Percentiles rank a stretch among this genome's conserved stretches.
Conservation (phyloP, 2,888 invertebrate species). For the Galerucella nymphaeae region DNA sequence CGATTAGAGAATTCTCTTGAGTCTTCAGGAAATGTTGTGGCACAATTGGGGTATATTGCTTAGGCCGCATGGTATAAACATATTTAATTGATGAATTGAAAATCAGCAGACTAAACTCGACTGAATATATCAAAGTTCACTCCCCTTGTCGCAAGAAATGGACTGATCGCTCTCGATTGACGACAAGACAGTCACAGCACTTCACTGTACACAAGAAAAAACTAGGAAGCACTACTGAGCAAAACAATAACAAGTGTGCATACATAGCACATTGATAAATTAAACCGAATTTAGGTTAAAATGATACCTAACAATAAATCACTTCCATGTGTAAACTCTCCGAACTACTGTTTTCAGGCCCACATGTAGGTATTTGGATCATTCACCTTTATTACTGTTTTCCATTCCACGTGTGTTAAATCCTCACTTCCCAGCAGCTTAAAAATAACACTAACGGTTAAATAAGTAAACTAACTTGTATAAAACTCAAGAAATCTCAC, state of each 20-base stretch:
- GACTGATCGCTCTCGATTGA: conserved; percentile 65
- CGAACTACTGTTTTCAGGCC: conserved; percentile 35
- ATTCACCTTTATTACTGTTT: conserved; percentile 45
- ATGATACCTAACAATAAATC: conserved; percentile 25
- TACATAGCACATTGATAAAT: conserved; percentile 64
- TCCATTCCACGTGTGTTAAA: conserved; percentile 46
- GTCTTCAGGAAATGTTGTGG: conserved; percentile 30
- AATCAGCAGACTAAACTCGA: conserved; percentile 21
- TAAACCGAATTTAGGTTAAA: conserved; percentile 28
- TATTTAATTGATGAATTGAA: conserved; percentile 35
- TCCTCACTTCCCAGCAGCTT: conserved; percentile 25
- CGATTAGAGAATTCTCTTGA: conserved; percentile 29
- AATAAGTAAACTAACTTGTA: conserved; percentile 17
- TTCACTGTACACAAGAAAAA: conserved; percentile 40
- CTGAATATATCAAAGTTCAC: conserved; percentile 42
- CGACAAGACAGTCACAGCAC: conserved; percentile 53
- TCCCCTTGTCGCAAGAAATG: conserved; percentile 64
- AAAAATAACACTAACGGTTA: conserved; percentile 15
- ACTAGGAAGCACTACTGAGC: conserved; percentile 54
- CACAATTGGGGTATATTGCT: conserved; percentile 34
- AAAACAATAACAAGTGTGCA: conserved; percentile 81
- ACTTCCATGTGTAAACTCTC: conserved; percentile 27
- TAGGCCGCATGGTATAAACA: conserved; percentile 44
- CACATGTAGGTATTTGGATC: conserved; percentile 47
- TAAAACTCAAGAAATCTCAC: conserved; percentile 16